Conservation (phyloP, 2,797 vertebrate genomes). For the Onychomys torridus region DNA sequence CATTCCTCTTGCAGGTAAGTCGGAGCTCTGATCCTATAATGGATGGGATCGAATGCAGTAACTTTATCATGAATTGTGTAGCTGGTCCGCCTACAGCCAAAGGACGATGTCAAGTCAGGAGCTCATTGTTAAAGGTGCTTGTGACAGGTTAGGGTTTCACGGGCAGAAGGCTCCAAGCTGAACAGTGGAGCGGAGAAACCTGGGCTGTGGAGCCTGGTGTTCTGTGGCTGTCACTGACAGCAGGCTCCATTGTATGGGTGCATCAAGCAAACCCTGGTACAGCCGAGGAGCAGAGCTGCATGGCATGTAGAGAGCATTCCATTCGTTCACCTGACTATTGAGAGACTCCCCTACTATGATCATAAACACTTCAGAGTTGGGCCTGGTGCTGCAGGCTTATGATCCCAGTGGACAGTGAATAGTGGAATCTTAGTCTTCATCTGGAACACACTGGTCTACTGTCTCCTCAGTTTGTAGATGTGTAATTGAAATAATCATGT, state of each 20-base stretch:
- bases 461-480: background rate
- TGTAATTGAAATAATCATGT: background rate
- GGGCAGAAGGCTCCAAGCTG: background rate
- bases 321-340: background rate
- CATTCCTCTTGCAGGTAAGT: background rate
- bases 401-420: background rate
- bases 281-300: no score
- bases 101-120: background rate
- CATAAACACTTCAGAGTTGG: background rate
- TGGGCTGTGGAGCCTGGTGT: background rate
- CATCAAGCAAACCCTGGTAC: background rate
- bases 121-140: background rate
- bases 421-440: background rate
- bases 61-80: background rate
- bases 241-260: background rate
- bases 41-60: background rate
- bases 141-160: background rate
- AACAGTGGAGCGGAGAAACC: rapidly evolving
- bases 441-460: background rate
- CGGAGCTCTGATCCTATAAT: background rate
- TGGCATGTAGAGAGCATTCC: no score
- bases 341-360: background rate
- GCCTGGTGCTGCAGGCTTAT: background rate
- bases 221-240: no score
- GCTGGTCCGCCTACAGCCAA: background rate